These are phyloP conservation scores for Intellagama lesueurii DNA, from an alignment of 2,797 vertebrate species.

Conservation along the genomic window DNA sequence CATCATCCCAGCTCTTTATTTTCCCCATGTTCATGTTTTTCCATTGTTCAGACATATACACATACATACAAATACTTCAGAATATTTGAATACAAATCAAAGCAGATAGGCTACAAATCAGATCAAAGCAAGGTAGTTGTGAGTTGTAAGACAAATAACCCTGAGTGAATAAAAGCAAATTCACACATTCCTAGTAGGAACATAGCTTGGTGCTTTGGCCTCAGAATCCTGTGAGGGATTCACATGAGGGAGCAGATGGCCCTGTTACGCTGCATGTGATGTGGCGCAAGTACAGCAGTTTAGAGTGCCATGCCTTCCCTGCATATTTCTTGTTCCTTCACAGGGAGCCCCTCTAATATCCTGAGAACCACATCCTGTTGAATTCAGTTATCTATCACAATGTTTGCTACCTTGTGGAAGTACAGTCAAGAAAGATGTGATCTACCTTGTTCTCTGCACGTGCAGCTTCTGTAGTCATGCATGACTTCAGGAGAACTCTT, in stretches of 20 bases:
- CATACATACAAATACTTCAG: no score
- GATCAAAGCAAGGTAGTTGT: no score
- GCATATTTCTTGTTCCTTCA: neutral
- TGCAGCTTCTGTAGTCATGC: neutral
- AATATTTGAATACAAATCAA: no score
- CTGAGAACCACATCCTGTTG: neutral
- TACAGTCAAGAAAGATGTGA: neutral
- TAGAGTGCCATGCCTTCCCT: neutral
- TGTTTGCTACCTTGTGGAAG: neutral
- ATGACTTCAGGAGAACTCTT: neutral
- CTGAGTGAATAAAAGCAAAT: no score
- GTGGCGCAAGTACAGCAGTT: conserved; percentile 8
- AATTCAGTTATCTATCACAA: neutral
- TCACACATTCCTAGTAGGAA: neutral
- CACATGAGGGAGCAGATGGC: neutral
- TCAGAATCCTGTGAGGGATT: neutral
- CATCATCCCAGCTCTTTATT: no score
- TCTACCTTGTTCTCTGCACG: neutral
- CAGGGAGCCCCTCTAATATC: neutral
- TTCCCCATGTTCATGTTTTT: no score
- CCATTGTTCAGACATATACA: no score
- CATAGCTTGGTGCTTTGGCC: neutral
- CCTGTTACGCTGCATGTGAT: neutral
- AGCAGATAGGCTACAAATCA: no score
- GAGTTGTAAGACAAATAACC: no score